Conservation (phyloP, 2,888 invertebrate species). For the Calameuta filiformis region DNA sequence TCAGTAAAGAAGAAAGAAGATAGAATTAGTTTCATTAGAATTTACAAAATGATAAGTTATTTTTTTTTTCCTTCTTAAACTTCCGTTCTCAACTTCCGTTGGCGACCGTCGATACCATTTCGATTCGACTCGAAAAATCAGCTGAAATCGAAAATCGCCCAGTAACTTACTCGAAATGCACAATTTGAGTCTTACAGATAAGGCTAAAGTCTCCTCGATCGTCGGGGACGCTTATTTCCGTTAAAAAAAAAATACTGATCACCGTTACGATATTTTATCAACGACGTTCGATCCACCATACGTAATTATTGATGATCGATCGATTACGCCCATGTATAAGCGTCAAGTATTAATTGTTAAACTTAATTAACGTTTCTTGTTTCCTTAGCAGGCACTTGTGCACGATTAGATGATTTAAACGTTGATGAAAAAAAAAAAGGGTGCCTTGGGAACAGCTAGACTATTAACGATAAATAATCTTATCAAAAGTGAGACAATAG, state of each 20-base stretch:
- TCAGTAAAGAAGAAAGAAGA: conserved; percentile 4
- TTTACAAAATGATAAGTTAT: neutral
- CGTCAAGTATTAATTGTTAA: neutral
- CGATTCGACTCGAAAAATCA: neutral
- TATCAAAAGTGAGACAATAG: conserved; percentile 12
- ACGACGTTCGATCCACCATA: neutral
- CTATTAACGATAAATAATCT: conserved; percentile 1
- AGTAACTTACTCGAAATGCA: neutral
- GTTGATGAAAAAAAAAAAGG: conserved; percentile 3
- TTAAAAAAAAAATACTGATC: neutral
- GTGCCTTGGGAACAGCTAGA: conserved; percentile 13
- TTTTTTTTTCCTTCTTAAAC: neutral
- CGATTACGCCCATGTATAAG: neutral
- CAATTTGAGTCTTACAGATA: neutral
- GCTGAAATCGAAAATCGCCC: neutral
- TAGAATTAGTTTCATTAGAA: neutral
- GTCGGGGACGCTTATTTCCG: neutral
- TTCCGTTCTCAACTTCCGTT: neutral
- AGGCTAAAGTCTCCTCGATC: neutral
- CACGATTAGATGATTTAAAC: neutral
- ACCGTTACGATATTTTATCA: neutral
- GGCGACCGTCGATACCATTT: neutral
- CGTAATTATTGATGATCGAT: neutral
- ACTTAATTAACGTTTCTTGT: neutral
- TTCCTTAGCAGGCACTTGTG: neutral